phyloP scores from a whole-genome alignment of 2,113 vertebrate genomes.

The Platycercus adscitus region DNA sequence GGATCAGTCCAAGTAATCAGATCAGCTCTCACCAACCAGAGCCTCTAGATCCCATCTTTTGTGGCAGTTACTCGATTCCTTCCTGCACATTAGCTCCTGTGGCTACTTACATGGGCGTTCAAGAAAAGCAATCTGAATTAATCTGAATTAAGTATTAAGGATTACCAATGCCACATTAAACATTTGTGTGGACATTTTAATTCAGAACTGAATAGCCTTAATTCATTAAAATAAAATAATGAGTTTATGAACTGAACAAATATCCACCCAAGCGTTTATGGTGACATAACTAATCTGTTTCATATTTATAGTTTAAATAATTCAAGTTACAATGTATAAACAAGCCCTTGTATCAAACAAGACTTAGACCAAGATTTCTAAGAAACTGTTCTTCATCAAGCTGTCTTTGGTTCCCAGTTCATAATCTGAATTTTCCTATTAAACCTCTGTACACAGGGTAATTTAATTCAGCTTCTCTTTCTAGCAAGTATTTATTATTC shows the following conservation, averaged over 20 bases:
- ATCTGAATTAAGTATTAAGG: background rate
- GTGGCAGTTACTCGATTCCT: background rate
- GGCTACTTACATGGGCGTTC: background rate
- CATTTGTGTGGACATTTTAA: background rate
- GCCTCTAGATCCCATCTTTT: background rate
- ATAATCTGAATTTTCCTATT: background rate
- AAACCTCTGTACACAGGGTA: background rate
- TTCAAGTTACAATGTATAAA: background rate
- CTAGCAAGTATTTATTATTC: background rate
- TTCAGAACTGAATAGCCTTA: background rate
- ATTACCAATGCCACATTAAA: background rate
- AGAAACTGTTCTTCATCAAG: background rate
- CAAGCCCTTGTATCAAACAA: background rate
- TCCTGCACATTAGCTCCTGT: background rate
- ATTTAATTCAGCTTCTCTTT: background rate
- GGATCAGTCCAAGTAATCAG: background rate
- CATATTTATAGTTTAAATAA: constrained; percentile 29
- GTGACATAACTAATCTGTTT: background rate
- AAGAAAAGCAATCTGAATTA: background rate
- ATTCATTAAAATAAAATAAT: constrained; percentile 27
- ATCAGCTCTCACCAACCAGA: background rate
- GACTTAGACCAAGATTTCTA: background rate
- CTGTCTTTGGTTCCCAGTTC: background rate
- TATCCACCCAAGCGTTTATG: background rate
- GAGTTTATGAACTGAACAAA: constrained; percentile 25